Evolutionary conservation across 2,797 vertebrate species (phyloP).

Genomic region (Coilia nasus): DNA sequence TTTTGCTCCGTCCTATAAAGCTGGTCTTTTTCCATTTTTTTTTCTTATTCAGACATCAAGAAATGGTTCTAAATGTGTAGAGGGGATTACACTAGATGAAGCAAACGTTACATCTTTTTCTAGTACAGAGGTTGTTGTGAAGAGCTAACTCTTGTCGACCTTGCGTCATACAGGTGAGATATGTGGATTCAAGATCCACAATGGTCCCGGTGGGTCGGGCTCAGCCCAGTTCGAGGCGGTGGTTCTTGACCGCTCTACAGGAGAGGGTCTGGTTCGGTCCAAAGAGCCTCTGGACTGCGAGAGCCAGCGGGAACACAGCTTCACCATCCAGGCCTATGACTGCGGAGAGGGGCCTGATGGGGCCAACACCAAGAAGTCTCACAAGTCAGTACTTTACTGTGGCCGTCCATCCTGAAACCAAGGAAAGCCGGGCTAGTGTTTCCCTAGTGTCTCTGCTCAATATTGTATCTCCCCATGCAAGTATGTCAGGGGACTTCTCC

Average conservation of each 20-base stretch:
- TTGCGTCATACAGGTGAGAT: slow-evolving; percentile 85
- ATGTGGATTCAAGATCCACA: slow-evolving; percentile 95
- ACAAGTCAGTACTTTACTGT: slow-evolving; percentile 81
- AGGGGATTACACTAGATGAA: background rate
- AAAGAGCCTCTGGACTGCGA: slow-evolving; percentile 97
- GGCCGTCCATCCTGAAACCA: background rate
- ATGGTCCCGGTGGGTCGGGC: slow-evolving; percentile 81
- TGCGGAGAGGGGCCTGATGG: slow-evolving; percentile 96
- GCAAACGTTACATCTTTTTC: background rate
- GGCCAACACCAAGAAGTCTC: slow-evolving; percentile 96
- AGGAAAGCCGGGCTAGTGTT: too few species aligned
- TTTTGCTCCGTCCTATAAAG: background rate
- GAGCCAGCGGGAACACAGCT: slow-evolving; percentile 95
- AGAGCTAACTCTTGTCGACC: background rate
- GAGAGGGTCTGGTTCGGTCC: slow-evolving; percentile 93
- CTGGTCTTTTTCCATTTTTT: background rate
- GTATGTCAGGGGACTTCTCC: too few species aligned
- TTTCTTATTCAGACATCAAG: background rate
- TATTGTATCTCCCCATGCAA: too few species aligned
- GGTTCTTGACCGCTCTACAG: slow-evolving; percentile 94
- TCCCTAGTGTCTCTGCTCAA: too few species aligned
- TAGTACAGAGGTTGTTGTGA: background rate
- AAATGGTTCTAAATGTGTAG: background rate
- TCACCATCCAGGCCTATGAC: slow-evolving; percentile 98
- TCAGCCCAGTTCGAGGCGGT: slow-evolving; percentile 93